Conservation (phyloP, 2,797 vertebrate genomes). For the Nyctalus aviator region DNA sequence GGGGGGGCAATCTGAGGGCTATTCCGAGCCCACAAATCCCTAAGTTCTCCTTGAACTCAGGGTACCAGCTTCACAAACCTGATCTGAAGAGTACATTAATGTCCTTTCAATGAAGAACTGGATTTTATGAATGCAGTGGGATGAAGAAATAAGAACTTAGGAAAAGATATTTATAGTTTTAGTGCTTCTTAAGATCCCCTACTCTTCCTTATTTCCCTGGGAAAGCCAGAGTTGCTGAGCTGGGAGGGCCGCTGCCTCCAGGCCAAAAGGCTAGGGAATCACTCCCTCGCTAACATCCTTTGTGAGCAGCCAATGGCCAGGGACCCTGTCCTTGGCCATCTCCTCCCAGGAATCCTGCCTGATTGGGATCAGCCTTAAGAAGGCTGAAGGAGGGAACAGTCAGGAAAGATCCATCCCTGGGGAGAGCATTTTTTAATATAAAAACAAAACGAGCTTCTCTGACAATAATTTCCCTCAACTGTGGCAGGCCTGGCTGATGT, state of each 20-base stretch:
- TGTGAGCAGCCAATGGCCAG: not conserved
- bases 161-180: slow-evolving; percentile 9
- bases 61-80: slow-evolving; percentile 22
- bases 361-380: not conserved
- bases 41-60: not conserved
- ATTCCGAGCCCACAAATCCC: not conserved
- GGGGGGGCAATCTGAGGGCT: not conserved
- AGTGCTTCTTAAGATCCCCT: not conserved
- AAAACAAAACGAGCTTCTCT: slow-evolving; percentile 57
- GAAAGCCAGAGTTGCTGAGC: slow-evolving; percentile 23
- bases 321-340: not conserved
- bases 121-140: slow-evolving; percentile 63
- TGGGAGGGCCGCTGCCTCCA: not conserved
- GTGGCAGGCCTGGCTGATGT: slow-evolving; percentile 42
- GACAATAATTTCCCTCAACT: slow-evolving; percentile 74
- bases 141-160: slow-evolving; percentile 7
- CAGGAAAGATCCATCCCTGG: slow-evolving; percentile 49
- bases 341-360: not conserved
- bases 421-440: slow-evolving; percentile 19
- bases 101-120: slow-evolving; percentile 16
- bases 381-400: slow-evolving; percentile 16
- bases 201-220: slow-evolving; percentile 40
- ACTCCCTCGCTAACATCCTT: not conserved
- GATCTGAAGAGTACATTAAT: slow-evolving; percentile 14
- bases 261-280: slow-evolving; percentile 11